phyloP scores from a whole-genome alignment of 92 coral and sea anemone species.

The Epizoanthus ramosus region DNA sequence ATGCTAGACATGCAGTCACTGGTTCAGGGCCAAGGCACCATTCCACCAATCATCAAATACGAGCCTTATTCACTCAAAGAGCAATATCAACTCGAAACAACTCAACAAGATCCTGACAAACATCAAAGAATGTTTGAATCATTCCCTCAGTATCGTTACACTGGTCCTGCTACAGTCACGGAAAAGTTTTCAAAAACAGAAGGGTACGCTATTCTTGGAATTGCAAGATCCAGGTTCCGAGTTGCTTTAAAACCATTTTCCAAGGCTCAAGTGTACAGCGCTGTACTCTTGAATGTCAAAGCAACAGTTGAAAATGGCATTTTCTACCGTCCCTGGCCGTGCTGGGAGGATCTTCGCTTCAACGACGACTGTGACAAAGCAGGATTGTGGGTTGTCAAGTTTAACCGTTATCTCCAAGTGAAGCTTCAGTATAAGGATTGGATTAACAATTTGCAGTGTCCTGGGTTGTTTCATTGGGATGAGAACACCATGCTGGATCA shows the following conservation, averaged over 20 bases:
- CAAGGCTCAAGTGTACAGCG: conserved; percentile 59
- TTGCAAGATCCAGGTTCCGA: conserved; percentile 42
- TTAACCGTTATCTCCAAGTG: conserved; percentile 45
- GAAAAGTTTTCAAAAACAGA: conserved; percentile 28
- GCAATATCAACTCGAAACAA: background rate
- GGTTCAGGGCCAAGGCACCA: conserved; percentile 27
- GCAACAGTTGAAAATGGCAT: conserved; percentile 48
- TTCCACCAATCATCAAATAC: background rate
- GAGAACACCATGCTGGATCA: background rate
- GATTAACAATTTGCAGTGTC: conserved; percentile 22
- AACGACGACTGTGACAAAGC: conserved; percentile 64
- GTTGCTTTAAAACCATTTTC: conserved; percentile 29
- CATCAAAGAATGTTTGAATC: background rate
- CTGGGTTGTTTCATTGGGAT: conserved; percentile 43
- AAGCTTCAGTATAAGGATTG: conserved; percentile 59
- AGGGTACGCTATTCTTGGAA: conserved; percentile 57
- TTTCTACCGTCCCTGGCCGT: conserved; percentile 64
- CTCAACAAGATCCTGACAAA: background rate
- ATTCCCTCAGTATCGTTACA: conserved; percentile 53
- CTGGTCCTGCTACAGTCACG: conserved; percentile 48
- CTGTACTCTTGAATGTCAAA: conserved; percentile 50
- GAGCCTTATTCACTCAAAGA: conserved; percentile 29
- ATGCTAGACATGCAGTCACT: conserved; percentile 44
- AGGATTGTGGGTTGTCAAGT: conserved; percentile 58
- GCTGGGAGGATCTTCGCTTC: conserved; percentile 69